Base-by-base conservation (phyloP, 2,113 vertebrate genomes). In the Colossoma macropomum region DNA sequence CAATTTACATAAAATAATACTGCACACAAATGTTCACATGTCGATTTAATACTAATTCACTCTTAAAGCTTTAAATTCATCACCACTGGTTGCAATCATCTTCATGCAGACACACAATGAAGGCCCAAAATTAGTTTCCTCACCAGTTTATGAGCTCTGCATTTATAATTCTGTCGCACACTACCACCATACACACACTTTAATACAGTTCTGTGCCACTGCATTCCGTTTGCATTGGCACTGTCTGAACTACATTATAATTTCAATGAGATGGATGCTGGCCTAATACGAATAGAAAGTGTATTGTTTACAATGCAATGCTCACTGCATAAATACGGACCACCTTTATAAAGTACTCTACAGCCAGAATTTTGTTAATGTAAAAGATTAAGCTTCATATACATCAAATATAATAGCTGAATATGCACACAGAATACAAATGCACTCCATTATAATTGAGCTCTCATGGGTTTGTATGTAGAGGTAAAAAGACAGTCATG, bases 241-340 rank as follows among this genome's bases (percentile, higher is more conserved):
- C 30, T 38, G 32, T 45, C 56, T 62, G 56, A 62, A 27, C 68
- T 45, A 77, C 32, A 77, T 77, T 63, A 77, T 77, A 62, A 77
- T 59, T 62, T 15, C 30, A 62, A 16, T 23, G 23, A 27, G 32
- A 52, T 34, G 28, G 32, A 38, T 60, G 52, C 15, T 23, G 32
- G 41, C 19, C 17, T 69, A 48, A 69, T 56, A 56, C 27, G 48
- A 79, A 77, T 62, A 77, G 48, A 38, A 23, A 9, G 54, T 21
- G 21, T 23, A 38, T 62, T 59, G 65, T 70, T 79, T 70, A 70
- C 65, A 25, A 34, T 13, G 2, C 56, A 17, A 45, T 62, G 63
- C 62, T 41, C 13, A 1, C 28, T 41, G 13, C 32, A 77, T 41
- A 62, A 62, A 77, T 34, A 62, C 15, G 23, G 75, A 4, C 34